Conservation (phyloP, 2,113 vertebrate genomes). For the Cyprinodon variegatus region DNA sequence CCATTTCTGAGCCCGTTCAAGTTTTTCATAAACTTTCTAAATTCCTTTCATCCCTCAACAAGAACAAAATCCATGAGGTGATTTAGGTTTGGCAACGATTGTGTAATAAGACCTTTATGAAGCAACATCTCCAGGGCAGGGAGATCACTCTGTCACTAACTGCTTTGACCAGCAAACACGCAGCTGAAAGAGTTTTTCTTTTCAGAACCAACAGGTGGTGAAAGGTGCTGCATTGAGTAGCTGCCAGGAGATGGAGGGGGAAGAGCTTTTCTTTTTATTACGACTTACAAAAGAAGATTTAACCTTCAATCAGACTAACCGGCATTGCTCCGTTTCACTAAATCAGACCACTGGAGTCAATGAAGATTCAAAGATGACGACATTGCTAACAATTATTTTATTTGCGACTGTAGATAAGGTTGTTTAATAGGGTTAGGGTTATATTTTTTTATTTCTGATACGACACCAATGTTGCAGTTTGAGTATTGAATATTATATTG, state of each 20-base stretch:
- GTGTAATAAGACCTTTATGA: too few relatives aligned
- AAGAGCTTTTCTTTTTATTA: constrained; percentile 15
- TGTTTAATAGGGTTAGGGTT: background rate
- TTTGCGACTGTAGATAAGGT: background rate
- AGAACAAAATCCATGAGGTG: too few relatives aligned
- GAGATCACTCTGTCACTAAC: too few relatives aligned
- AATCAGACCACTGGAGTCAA: background rate
- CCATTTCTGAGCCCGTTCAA: too few relatives aligned
- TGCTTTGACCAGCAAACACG: background rate
- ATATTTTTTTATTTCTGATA: too few relatives aligned
- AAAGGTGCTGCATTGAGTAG: constrained; percentile 14
- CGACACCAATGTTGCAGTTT: too few relatives aligned
- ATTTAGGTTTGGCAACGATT: too few relatives aligned
- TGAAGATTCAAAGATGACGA: background rate
- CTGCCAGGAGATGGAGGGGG: constrained; percentile 12
- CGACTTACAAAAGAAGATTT: background rate
- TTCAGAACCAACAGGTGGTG: constrained; percentile 19
- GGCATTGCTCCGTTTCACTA: too few relatives aligned
- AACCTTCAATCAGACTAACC: background rate
- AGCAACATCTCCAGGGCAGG: too few relatives aligned
- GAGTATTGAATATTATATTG: too few relatives aligned
- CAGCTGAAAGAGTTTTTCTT: constrained; percentile 7
- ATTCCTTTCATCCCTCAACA: too few relatives aligned
- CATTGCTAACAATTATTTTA: background rate
- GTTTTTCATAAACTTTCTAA: too few relatives aligned